Conservation (phyloP, 2,113 vertebrate genomes). For the Dolichallabes microphthalmus region DNA sequence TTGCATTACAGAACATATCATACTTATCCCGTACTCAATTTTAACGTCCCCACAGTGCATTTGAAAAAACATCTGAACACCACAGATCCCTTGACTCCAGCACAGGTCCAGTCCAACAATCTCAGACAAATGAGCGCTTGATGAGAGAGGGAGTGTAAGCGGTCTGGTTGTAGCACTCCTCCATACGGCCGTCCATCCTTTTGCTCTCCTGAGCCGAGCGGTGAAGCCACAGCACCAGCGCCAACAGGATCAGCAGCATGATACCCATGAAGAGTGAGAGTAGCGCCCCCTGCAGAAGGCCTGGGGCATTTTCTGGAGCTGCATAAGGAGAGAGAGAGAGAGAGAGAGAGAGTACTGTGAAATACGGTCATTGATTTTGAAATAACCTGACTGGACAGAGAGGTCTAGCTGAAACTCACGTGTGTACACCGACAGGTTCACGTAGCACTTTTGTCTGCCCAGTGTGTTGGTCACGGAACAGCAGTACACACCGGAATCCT, state of each 20-base stretch:
- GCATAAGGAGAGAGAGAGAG: not conserved
- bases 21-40: not conserved
- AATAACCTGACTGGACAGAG: not conserved
- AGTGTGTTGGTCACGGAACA: constrained; percentile 74
- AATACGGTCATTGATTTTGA: not conserved
- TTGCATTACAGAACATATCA: not conserved
- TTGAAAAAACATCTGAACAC: not conserved
- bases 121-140: constrained; percentile 75
- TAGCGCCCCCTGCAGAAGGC: constrained; percentile 70
- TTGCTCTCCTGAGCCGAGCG: constrained; percentile 66
- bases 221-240: constrained; percentile 73
- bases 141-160: constrained; percentile 66
- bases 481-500: constrained; percentile 74
- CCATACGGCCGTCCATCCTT: constrained; percentile 52
- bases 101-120: not conserved
- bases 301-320: constrained; percentile 61
- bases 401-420: constrained; percentile 58
- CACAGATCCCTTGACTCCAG: not conserved
- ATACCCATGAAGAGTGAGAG: constrained; percentile 73
- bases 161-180: constrained; percentile 70
- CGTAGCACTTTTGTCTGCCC: constrained; percentile 72
- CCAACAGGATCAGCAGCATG: constrained; percentile 70
- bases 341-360: too few species aligned
- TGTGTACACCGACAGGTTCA: constrained; percentile 70
- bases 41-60: not conserved